A percentile compares a stretch with the other conserved stretches of the same genome.
These are phyloP conservation scores for Manis javanica DNA, from an alignment of 2,797 vertebrate species.

Conservation along the genomic window DNA sequence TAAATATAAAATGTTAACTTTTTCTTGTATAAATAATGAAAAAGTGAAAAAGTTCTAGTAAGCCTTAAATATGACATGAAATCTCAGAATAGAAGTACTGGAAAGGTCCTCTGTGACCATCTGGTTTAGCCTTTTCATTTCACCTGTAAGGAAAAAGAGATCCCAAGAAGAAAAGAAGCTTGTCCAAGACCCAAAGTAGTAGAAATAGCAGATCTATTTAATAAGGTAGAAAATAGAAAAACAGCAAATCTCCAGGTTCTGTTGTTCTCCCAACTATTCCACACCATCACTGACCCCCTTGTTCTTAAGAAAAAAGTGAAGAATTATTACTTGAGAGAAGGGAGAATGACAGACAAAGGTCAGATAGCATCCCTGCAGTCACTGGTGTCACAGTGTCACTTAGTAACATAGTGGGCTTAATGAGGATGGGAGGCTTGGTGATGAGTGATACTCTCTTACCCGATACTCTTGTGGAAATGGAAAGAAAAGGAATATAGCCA, in stretches of 20 bases:
- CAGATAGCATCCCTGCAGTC: background rate
- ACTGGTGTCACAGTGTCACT: background rate
- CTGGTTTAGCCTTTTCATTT: constrained; percentile 3
- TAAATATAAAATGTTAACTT: constrained; percentile 43
- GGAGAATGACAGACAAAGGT: background rate
- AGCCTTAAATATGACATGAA: background rate
- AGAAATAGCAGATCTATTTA: constrained; percentile 19
- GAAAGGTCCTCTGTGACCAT: background rate
- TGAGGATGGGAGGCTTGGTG: background rate
- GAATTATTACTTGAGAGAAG: background rate
- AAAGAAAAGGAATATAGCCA: background rate
- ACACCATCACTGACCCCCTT: background rate
- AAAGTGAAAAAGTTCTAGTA: constrained; percentile 19
- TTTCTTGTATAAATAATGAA: constrained; percentile 41
- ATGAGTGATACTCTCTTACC: background rate
- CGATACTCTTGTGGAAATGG: background rate
- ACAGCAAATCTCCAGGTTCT: background rate
- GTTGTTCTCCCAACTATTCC: background rate
- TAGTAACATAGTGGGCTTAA: background rate
- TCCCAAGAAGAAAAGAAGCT: background rate
- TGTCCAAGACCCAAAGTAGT: constrained; percentile 10
- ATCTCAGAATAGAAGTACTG: constrained; percentile 8
- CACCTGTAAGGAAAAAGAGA: background rate
- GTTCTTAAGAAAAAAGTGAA: background rate
- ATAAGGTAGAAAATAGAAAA: background rate